Evolutionary conservation across 2,113 vertebrate genomes (phyloP), one percentile per base, ranked within the genome.

Genomic region (Psittacus erithacus): DNA sequence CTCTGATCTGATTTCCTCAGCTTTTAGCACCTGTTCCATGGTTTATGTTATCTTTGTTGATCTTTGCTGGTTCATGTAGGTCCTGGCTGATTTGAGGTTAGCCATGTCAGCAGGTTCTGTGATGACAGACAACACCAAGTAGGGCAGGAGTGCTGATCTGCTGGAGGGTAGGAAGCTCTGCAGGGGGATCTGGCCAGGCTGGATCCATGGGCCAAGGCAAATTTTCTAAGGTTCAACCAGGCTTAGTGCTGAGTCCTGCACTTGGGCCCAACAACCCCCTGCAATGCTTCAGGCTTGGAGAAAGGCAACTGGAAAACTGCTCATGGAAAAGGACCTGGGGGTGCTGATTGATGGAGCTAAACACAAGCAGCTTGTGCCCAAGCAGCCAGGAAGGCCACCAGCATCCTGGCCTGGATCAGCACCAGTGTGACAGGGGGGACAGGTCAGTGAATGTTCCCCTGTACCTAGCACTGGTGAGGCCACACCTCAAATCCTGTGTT

Each of bases 1-100:
- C 55, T 75, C 71, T 91, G 93, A 93, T 91, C 71, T 33, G 41
- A 86, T 94, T 89, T 91, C 71, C 71, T 79, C 55, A 35, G 67
- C 81, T 93, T 93, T 96, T 86, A 94, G 71, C 50, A 55, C 39
- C 62, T 31, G 25, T 82, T 65, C 38, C 16, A 24, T 71, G 29
- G n/a, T 24, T 70, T 78, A 25, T 24, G 25, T 60, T 78, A 50
- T 35, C 71, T 57, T n/a, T 55, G 29, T 52, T 60, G 57, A 15
- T 83, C 47, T 86, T 62, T 22, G 23, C 29, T n/a, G 17, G 24
- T 79, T 75, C 50, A 35, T 33, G 2, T 8, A 60, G 44, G 39
- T 87, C 78, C 53, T 50, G 28, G 29, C 22, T 88, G 84, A 63
- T 88, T 14, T 35, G 13, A 53, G 22, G 22, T 75, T 75, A 53